These are phyloP conservation scores for Apistogramma diplotaenia DNA, from an alignment of 2,113 vertebrate species.

Conservation along the genomic window DNA sequence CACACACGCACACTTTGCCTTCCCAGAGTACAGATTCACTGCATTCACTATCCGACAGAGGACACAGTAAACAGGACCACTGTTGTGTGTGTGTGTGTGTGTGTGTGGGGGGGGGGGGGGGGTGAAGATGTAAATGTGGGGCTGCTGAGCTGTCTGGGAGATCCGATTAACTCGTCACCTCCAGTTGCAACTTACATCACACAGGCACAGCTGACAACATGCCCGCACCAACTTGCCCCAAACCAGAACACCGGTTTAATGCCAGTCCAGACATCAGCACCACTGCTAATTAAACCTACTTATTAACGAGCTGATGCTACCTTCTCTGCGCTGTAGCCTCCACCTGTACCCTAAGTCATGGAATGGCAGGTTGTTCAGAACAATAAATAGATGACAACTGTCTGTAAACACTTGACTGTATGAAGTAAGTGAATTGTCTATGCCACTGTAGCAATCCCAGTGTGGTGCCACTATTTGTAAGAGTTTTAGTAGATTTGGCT, in stretches of 20 bases:
- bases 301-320: constrained; percentile 8
- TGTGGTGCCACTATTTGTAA: constrained; percentile 16
- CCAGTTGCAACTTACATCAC: constrained; percentile 43
- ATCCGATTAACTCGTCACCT: constrained; percentile 60
- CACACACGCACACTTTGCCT: too few relatives aligned
- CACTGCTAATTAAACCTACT: constrained; percentile 35
- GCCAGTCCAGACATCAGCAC: neutral
- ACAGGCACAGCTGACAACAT: constrained; percentile 33
- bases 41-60: too few relatives aligned
- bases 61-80: constrained; percentile 10
- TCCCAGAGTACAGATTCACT: too few relatives aligned
- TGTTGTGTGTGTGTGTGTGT: too few relatives aligned
- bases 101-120: too few relatives aligned
- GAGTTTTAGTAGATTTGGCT: constrained; percentile 18
- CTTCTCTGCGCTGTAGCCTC: neutral
- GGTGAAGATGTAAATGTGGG: constrained; percentile 28
- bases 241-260: neutral
- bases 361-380: neutral
- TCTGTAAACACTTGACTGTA: neutral
- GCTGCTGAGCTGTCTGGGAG: constrained; percentile 22
- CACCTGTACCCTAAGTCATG: neutral
- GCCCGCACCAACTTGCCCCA: neutral
- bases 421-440: neutral
- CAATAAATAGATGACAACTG: neutral
- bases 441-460: neutral